Evolutionary conservation across 2,113 vertebrate genomes (phyloP), one percentile per base, ranked within the genome.

Genomic region (Bufo bufo): DNA sequence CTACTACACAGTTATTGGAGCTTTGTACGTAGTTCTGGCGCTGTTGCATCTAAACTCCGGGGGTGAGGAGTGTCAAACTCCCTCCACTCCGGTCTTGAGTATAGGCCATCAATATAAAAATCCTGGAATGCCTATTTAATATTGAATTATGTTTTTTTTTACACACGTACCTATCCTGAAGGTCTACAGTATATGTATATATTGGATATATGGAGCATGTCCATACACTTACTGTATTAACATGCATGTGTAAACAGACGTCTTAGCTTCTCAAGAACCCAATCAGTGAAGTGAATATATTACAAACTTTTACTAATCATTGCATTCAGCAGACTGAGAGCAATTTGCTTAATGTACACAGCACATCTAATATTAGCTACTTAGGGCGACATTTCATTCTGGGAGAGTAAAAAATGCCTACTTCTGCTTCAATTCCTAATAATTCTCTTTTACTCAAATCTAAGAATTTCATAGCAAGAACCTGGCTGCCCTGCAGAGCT

Each of bases 291-390:
- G 17, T 49, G 45, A 75, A 75, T 75, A 50, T 17, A 75, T 75
- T 75, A 75, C 43, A 49, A 7, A 50, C 72, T 50, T 49, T 75
- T 49, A 75, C 16, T 50, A 75, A 75, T 75, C 72, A 75, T 75
- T 75, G 47, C 72, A 49, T 50, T 20, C 69, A 45, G 69, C 47
- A 50, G 47, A 75, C 14, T 16, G 45, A 74, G 71, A 74, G 71
- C 71, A 74, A 74, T 75, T 75, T 75, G 47, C 72, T 11, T 75
- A 75, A 75, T 75, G 71, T 49, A 47, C 71, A 49, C 45, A 74
- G 71, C 43, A 12, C 45, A 50, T 75, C 72, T 75, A 75, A 50
- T 75, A 75, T 75, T 75, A 50, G 47, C 16, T 75, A 19, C 17
- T 75, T 49, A 8, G 72, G 43, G 47, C 2, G 16, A 75, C 17